Evolutionary conservation across 2,797 vertebrate species (phyloP).

Genomic region (Betta splendens): DNA sequence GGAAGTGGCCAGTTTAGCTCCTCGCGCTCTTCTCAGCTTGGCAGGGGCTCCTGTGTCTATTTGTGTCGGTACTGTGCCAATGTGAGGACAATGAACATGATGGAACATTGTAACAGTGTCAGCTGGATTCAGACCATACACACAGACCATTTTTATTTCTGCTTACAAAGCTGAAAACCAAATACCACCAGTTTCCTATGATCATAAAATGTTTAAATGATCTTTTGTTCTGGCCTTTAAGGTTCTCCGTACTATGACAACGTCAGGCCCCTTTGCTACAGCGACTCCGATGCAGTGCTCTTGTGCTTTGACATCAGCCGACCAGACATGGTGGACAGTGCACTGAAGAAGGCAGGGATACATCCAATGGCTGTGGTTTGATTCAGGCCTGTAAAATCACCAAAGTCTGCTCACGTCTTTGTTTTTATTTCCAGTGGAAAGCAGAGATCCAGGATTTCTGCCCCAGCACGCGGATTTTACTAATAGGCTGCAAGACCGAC

Average conservation of each 20-base stretch:
- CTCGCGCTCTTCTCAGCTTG: conserved; percentile 53
- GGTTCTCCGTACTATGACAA: conserved; percentile 98
- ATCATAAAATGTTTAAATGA: not conserved
- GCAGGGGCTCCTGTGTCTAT: conserved; percentile 34
- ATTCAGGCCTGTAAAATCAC: too few relatives aligned
- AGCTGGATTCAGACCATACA: conserved; percentile 34
- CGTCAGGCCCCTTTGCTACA: conserved; percentile 96
- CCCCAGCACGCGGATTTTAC: conserved; percentile 88
- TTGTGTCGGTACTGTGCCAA: conserved; percentile 50
- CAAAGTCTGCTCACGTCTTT: not conserved
- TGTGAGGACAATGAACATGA: conserved; percentile 43
- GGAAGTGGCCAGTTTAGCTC: conserved; percentile 33
- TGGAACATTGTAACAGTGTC: conserved; percentile 45
- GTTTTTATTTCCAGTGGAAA: conserved; percentile 86
- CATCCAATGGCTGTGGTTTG: not conserved
- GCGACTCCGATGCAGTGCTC: conserved; percentile 92
- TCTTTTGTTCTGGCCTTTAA: conserved; percentile 49
- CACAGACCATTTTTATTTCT: too few relatives aligned
- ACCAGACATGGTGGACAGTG: conserved; percentile 89
- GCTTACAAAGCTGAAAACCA: too few relatives aligned
- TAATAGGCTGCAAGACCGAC: conserved; percentile 95
- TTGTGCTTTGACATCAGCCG: conserved; percentile 94
- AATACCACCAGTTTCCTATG: not conserved
- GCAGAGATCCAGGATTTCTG: conserved; percentile 95
- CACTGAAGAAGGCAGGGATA: conserved; percentile 88